Conservation (phyloP, 2,797 vertebrate genomes). For the Dromococcyx pavoninus region DNA sequence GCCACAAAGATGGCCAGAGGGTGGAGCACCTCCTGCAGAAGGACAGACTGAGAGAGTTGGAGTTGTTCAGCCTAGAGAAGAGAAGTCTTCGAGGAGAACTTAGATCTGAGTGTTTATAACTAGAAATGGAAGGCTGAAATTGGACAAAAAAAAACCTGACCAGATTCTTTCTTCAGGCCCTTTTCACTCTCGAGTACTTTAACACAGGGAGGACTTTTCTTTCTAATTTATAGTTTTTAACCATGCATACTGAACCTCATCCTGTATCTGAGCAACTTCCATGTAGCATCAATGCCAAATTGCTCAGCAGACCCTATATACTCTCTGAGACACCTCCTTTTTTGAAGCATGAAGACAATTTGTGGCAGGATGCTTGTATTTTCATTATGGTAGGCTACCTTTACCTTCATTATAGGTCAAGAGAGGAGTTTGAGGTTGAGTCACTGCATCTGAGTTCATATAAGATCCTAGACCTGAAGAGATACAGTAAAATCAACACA, state of each 20-base stretch:
- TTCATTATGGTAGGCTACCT: neutral
- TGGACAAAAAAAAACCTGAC: neutral
- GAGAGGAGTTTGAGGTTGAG: neutral
- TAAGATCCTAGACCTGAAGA: neutral
- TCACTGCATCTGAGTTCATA: neutral
- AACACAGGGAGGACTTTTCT: neutral
- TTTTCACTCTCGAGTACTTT: neutral
- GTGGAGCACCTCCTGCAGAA: too few species aligned
- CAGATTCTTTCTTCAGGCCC: neutral
- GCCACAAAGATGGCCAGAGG: too few species aligned
- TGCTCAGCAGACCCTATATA: neutral
- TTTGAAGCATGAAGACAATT: neutral
- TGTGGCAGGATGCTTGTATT: neutral
- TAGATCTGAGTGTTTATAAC: neutral
- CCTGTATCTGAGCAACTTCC: neutral
- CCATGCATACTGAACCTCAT: neutral
- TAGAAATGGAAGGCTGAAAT: neutral
- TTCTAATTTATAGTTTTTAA: neutral
- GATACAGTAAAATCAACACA: neutral
- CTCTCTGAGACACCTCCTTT: neutral
- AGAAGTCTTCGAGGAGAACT: too few species aligned
- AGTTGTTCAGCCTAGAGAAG: too few species aligned
- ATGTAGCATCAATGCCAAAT: accelerated
- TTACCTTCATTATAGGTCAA: neutral
- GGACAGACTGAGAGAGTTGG: too few species aligned